These are phyloP conservation scores for Oncorhynchus clarkii DNA, from an alignment of 2,113 vertebrate genomes.

Conservation along the genomic window DNA sequence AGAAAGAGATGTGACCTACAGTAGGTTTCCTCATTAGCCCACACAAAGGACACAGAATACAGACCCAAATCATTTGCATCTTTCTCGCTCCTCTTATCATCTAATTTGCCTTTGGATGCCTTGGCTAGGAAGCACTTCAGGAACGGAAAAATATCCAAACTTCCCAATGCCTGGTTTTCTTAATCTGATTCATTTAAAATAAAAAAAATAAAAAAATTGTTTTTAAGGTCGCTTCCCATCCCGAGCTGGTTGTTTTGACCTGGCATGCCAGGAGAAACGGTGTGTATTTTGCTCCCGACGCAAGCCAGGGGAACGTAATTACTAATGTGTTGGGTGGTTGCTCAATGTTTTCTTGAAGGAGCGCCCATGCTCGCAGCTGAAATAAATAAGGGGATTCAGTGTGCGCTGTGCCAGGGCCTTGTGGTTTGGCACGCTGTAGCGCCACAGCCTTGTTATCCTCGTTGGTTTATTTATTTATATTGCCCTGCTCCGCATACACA, in stretches of 20 bases:
- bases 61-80: neutral
- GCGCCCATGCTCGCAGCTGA: conserved; percentile 6
- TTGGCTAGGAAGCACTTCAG: neutral
- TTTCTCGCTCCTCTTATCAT: neutral
- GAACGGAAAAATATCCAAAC: neutral
- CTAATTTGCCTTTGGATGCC: neutral
- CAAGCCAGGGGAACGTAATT: conserved; percentile 13
- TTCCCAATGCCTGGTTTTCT: neutral
- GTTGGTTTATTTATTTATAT: conserved; percentile 49
- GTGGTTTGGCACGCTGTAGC: conserved; percentile 27
- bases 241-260: neutral
- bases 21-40: neutral
- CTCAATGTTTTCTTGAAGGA: conserved; percentile 14
- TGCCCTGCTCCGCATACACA: conserved; percentile 40
- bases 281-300: conserved; percentile 1
- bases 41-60: too few species aligned
- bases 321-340: neutral
- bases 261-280: neutral
- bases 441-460: conserved; percentile 30
- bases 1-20: too few species aligned
- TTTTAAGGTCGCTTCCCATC: neutral
- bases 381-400: conserved; percentile 21
- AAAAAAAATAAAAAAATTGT: too few species aligned
- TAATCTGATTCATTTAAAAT: neutral
- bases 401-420: conserved; percentile 23